These are phyloP conservation scores for Drosophila melanocephala DNA, from an alignment of 2,888 invertebrate genomes.

Conservation along the genomic window DNA sequence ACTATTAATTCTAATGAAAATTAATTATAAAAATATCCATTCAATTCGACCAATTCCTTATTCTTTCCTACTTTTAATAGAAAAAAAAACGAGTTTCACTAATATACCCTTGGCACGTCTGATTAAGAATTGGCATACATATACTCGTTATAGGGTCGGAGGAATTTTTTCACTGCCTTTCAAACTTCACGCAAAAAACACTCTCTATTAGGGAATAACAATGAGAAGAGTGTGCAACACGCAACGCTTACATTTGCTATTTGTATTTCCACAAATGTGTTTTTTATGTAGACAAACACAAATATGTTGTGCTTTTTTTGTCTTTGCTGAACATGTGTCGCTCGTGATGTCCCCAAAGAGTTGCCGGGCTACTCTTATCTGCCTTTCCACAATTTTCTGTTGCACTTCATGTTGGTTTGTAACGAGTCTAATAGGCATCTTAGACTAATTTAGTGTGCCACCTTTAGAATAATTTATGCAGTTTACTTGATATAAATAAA, in stretches of 20 bases:
- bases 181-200: background rate
- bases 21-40: background rate
- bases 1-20: background rate
- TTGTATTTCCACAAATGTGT: slow-evolving; percentile 63
- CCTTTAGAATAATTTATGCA: slow-evolving; percentile 35
- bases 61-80: background rate
- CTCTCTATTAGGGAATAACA: background rate
- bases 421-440: slow-evolving; percentile 63
- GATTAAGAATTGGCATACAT: background rate
- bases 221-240: slow-evolving; percentile 47
- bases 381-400: slow-evolving; percentile 48
- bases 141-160: background rate
- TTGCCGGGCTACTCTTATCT: slow-evolving; percentile 23
- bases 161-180: background rate
- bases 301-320: slow-evolving; percentile 15
- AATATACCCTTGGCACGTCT: background rate
- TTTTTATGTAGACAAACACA: slow-evolving; percentile 67
- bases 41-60: background rate
- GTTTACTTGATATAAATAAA: background rate
- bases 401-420: slow-evolving; percentile 13
- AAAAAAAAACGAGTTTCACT: background rate
- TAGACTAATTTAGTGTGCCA: slow-evolving; percentile 51
- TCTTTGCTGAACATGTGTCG: slow-evolving; percentile 23
- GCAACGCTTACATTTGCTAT: slow-evolving; percentile 64
- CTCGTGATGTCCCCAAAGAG: slow-evolving; percentile 58